Evolutionary conservation across 2,797 vertebrate genomes (phyloP).

Genomic region (Darevskia mixta): DNA sequence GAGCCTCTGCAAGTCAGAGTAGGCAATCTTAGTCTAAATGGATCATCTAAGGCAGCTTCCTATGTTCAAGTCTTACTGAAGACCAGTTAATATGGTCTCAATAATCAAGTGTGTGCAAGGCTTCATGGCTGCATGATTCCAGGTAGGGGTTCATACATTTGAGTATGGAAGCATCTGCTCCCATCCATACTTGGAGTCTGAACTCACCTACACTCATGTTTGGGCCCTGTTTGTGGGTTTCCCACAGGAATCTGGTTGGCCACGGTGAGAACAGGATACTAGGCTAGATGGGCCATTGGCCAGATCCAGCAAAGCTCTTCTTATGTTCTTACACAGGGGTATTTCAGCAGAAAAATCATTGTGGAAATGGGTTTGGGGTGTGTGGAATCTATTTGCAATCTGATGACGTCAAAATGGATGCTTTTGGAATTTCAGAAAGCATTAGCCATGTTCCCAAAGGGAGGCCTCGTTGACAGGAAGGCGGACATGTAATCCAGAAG

Average conservation of each 20-base stretch:
- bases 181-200: background rate
- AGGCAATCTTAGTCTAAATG: no score
- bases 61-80: background rate
- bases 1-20: background rate
- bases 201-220: background rate
- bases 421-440: constrained; percentile 13
- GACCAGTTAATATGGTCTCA: background rate
- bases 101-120: background rate
- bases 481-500: background rate
- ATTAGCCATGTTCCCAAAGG: background rate
- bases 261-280: no score
- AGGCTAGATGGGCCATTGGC: no score
- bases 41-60: background rate
- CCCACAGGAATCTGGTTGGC: no score
- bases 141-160: background rate
- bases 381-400: constrained; percentile 23
- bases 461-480: constrained; percentile 13
- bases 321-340: no score
- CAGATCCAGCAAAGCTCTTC: no score
- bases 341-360: background rate
- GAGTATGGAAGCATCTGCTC: background rate
- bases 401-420: background rate
- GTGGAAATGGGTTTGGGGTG: no score
- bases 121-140: background rate
- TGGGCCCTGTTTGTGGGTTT: no score